Evolutionary conservation across 2,797 vertebrate species (phyloP), one percentile per base, ranked within the genome.

Genomic region (Chaetodon trifasciatus): DNA sequence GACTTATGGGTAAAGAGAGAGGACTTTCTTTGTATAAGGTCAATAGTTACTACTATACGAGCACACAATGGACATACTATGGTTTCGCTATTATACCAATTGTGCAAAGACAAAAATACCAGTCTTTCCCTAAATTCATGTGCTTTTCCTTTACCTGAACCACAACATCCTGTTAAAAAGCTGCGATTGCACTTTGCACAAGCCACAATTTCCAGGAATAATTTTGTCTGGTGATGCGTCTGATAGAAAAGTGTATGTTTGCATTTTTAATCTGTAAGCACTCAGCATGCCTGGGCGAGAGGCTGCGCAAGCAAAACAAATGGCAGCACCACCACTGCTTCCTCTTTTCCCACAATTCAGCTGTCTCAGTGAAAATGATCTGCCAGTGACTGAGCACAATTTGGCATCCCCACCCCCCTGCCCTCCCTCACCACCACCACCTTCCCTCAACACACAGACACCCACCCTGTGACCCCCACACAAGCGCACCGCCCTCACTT

Each of bases 341-440:
- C 88, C 90, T 89, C 83, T 55, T 89, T 90, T 86, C 90, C 87
- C 90, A 92, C 91, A 91, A 90, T 92, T 91, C 90, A 93, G 90
- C 88, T 93, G 90, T 89, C 90, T 92, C 85, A 73, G 79, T 86
- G 74, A 88, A 91, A 92, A 92, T 73, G 83, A 84, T 88, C 89
- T 71, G 55, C 79, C 55, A n/a, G 85, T 90, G 90, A 93, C 89
- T 56, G 81, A 89, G 93, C 88, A 92, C 89, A 94, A 89, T 94
- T 92, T 91, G 90, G 77, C 82, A 68, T n/a, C 49, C 75, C 74
- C 64, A 7, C 64, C 49, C 1, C 35, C 42, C 17, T 40, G 6
- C 0, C 57, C 39, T 23, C 63, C 39, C 23, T n/a, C 50, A 52
- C 70, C 64, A 65, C 60, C 76, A 67, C 78, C 66, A 70, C 76